These are phyloP conservation scores for Phaethornis superciliosus DNA, from an alignment of 2,113 vertebrate genomes.

Conservation along the genomic window DNA sequence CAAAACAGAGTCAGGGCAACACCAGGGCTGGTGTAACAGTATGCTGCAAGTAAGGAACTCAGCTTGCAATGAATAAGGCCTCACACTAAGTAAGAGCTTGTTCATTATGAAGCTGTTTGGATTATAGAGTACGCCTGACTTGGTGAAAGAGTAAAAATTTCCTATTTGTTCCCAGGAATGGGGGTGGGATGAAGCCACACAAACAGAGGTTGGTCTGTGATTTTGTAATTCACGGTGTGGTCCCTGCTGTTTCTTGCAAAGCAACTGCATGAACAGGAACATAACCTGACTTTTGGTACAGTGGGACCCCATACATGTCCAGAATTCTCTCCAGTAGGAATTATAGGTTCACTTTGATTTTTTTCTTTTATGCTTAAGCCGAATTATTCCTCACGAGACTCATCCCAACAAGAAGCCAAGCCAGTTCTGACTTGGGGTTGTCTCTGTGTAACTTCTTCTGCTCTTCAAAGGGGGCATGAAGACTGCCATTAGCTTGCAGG, in stretches of 20 bases:
- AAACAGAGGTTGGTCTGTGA: not conserved
- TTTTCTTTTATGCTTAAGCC: not conserved
- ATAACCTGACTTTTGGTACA: not conserved
- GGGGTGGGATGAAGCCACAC: not conserved
- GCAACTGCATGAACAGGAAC: not conserved
- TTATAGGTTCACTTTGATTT: not conserved
- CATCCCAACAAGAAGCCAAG: not conserved
- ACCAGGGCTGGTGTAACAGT: not conserved
- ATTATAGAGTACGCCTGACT: constrained; percentile 39
- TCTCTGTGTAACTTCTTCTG: not conserved
- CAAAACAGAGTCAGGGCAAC: constrained; percentile 39
- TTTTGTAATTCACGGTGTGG: not conserved
- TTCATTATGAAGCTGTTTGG: constrained; percentile 24
- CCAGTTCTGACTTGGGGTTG: not conserved
- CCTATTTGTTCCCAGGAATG: not conserved
- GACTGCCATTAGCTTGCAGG: not conserved
- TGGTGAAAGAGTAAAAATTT: constrained; percentile 23
- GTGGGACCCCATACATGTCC: not conserved
- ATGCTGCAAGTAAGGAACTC: not conserved
- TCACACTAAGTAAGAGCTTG: constrained; percentile 42
- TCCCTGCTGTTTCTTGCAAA: not conserved
- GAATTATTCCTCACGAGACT: not conserved
- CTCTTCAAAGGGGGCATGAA: not conserved
- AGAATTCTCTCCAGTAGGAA: not conserved
- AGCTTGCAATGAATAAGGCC: constrained; percentile 25